Percentiles rank a stretch among this genome's conserved stretches.
Conservation (phyloP, 64 coral and sea anemone species). For the Pachyseris speciosa region DNA sequence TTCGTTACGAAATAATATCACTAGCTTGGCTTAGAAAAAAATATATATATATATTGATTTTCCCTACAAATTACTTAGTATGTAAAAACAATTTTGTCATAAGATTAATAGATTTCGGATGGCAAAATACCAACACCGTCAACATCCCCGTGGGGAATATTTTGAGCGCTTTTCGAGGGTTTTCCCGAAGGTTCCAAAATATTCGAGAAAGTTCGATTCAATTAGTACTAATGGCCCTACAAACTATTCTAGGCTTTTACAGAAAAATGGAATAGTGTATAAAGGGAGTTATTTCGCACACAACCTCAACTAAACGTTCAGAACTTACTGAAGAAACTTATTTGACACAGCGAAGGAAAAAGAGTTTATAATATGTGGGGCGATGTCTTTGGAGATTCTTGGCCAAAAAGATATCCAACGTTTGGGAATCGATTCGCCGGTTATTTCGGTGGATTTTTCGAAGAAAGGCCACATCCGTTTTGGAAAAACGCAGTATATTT, state of each 20-base stretch:
- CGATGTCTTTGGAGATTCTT: background rate
- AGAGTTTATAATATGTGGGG: background rate
- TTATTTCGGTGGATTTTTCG: slow-evolving; percentile 20
- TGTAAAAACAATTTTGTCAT: background rate
- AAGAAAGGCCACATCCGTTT: background rate
- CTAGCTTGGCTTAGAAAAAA: background rate
- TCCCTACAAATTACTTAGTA: background rate
- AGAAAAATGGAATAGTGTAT: background rate
- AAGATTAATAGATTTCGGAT: background rate
- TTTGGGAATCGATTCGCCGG: background rate
- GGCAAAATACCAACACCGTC: background rate
- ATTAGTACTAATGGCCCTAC: background rate
- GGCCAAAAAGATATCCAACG: background rate
- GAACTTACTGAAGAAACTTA: background rate
- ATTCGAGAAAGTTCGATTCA: background rate
- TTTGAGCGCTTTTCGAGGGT: background rate
- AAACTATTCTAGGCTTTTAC: background rate
- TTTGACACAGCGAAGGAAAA: background rate
- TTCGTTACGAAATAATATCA: too few relatives aligned
- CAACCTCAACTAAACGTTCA: background rate
- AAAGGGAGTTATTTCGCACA: background rate
- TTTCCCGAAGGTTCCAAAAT: slow-evolving; percentile 2
- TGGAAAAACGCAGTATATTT: slow-evolving; percentile 7
- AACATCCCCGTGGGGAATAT: background rate
- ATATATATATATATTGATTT: background rate